These are phyloP conservation scores for Bos javanicus DNA, from an alignment of 2,113 vertebrate species.

Conservation along the genomic window DNA sequence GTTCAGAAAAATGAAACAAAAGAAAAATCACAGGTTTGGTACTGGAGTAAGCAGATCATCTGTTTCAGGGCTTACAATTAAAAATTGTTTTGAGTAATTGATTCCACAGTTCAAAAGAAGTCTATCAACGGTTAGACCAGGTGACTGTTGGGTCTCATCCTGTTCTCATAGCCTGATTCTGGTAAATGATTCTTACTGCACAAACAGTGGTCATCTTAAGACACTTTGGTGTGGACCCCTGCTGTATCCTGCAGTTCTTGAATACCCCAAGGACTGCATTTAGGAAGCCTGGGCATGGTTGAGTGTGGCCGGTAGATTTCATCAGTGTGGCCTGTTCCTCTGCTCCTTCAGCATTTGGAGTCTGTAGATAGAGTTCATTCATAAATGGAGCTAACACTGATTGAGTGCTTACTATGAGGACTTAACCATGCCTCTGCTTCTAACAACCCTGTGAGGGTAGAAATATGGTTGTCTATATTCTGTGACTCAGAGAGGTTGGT, in stretches of 20 bases:
- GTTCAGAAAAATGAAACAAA: not conserved
- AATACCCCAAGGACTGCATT: not conserved
- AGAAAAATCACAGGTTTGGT: not conserved
- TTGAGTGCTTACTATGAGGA: accelerated
- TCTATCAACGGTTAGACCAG: not conserved
- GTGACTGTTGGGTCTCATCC: not conserved
- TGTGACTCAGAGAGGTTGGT: not conserved
- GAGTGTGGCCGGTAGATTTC: not conserved
- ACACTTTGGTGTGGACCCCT: not conserved
- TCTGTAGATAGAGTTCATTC: no score
- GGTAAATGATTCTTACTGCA: not conserved
- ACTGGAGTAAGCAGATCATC: not conserved
- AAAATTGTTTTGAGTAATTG: not conserved
- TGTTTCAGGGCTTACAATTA: not conserved
- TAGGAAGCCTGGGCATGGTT: not conserved
- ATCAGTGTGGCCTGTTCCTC: not conserved
- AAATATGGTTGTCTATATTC: not conserved
- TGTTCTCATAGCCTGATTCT: not conserved
- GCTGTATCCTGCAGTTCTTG: accelerated
- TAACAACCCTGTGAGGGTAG: not conserved
- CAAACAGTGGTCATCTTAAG: no score
- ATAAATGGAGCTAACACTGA: not conserved
- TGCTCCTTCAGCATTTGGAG: not conserved
- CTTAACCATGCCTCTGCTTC: not conserved
- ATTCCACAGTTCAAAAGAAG: not conserved